phyloP scores from a whole-genome alignment of 2,113 vertebrate species.

The Psephotus haematonotus region DNA sequence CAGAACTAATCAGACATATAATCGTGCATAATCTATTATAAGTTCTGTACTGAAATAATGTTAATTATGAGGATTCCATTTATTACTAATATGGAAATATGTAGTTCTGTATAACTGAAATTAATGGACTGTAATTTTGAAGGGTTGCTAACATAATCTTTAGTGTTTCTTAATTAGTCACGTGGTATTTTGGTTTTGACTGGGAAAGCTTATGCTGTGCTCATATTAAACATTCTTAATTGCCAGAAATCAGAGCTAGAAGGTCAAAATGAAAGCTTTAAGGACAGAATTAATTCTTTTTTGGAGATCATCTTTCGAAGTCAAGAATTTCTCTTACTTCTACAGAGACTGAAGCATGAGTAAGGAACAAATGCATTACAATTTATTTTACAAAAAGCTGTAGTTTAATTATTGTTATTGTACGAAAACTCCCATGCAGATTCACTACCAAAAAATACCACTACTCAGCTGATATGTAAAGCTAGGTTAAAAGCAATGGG shows the following conservation, averaged over 20 bases:
- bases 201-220: not conserved
- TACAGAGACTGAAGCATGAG: not conserved
- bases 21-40: not conserved
- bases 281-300: not conserved
- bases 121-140: constrained; percentile 59
- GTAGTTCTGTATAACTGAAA: not conserved
- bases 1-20: constrained; percentile 13
- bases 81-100: constrained; percentile 29
- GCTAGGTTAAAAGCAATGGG: not conserved
- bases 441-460: not conserved
- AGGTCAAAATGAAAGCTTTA: not conserved
- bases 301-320: not conserved
- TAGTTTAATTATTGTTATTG: not conserved
- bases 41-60: constrained; percentile 5
- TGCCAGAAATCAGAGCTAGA: not conserved
- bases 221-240: not conserved
- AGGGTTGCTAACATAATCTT: constrained; percentile 34
- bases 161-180: constrained; percentile 51
- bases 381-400: not conserved
- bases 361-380: not conserved
- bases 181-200: not conserved
- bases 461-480: not conserved
- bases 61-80: constrained; percentile 54
- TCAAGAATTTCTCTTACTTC: not conserved
- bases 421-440: not conserved